Percentiles rank a stretch among this genome's conserved stretches.
phyloP scores from a whole-genome alignment of 2,888 invertebrate species.

The Habrosyne pyritoides region DNA sequence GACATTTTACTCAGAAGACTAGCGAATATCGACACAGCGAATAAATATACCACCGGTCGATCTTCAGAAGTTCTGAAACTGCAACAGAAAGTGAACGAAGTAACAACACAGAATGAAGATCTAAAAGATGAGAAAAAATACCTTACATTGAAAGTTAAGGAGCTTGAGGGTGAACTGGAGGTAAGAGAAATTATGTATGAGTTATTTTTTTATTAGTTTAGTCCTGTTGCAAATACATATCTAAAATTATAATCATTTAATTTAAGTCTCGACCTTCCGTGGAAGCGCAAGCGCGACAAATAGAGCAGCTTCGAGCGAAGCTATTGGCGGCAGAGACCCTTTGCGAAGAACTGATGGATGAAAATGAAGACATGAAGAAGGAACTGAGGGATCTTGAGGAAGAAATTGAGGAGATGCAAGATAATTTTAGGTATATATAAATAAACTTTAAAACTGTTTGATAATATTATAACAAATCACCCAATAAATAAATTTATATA shows the following conservation, averaged over 20 bases:
- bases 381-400: slow-evolving; percentile 96
- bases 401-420: slow-evolving; percentile 99
- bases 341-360: slow-evolving; percentile 97
- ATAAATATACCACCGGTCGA: slow-evolving; percentile 87
- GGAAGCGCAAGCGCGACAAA: slow-evolving; percentile 83
- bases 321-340: slow-evolving; percentile 94
- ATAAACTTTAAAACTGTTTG: slow-evolving; percentile 1
- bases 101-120: slow-evolving; percentile 91
- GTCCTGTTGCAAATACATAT: too few relatives aligned
- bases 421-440: slow-evolving; percentile 89
- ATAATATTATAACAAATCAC: slow-evolving; percentile 12
- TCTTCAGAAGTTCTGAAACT: slow-evolving; percentile 90
- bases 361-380: slow-evolving; percentile 96
- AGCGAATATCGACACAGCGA: slow-evolving; percentile 90
- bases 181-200: slow-evolving; percentile 35
- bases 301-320: slow-evolving; percentile 91
- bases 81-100: slow-evolving; percentile 93
- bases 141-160: slow-evolving; percentile 87
- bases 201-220: neutral
- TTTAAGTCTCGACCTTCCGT: slow-evolving; percentile 78
- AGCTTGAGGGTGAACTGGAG: slow-evolving; percentile 88
- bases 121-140: slow-evolving; percentile 91
- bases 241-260: neutral
- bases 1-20: slow-evolving; percentile 91
- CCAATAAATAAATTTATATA: slow-evolving; percentile 10